phyloP scores from a whole-genome alignment of 2,797 vertebrate genomes.

The Diceros bicornis region DNA sequence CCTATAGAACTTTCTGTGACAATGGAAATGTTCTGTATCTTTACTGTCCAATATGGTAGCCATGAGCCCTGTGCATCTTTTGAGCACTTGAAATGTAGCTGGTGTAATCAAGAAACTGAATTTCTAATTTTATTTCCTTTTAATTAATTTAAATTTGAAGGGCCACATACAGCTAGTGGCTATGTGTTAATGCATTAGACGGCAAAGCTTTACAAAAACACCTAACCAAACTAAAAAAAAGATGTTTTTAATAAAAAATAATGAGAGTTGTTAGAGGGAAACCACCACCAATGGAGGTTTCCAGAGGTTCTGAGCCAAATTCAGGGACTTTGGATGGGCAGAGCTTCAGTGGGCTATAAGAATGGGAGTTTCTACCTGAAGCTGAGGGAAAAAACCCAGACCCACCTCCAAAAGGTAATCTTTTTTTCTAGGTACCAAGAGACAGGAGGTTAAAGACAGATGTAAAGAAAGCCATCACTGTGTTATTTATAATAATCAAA shows the following conservation, averaged over 20 bases:
- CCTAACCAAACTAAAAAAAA: background rate
- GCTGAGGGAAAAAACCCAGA: background rate
- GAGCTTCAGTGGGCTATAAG: background rate
- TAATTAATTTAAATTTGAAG: constrained; percentile 54
- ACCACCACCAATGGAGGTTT: background rate
- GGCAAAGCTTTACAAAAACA: constrained; percentile 24
- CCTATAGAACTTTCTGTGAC: background rate
- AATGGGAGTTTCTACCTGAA: background rate
- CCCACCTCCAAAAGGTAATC: background rate
- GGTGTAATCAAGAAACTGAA: background rate
- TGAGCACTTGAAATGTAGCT: background rate
- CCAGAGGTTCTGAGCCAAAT: background rate
- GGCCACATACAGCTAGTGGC: background rate
- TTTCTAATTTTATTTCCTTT: background rate
- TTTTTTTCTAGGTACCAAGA: background rate
- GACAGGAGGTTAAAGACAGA: background rate
- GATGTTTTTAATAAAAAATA: background rate
- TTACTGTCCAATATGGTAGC: background rate
- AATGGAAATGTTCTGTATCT: background rate
- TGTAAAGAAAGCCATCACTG: background rate
- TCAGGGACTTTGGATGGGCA: background rate
- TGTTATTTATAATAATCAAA: background rate
- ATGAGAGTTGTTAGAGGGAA: background rate
- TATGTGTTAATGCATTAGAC: background rate
- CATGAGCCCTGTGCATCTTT: background rate